Base-by-base conservation (phyloP, 2,888 invertebrate genomes). In the Pristionchus exspectatus region DNA sequence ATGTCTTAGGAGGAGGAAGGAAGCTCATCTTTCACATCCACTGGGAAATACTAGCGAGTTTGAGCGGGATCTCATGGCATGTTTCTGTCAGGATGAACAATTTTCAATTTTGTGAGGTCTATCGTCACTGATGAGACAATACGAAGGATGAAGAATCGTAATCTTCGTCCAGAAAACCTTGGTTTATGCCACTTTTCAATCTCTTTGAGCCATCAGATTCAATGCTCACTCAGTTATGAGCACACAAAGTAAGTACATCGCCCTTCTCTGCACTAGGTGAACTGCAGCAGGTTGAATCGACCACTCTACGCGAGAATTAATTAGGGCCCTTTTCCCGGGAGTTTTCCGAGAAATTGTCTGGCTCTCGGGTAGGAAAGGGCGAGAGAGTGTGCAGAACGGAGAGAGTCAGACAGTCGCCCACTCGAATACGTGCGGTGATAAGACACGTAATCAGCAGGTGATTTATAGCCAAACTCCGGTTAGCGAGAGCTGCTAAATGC, bases 21-120 rank as follows among this genome's bases (percentile, higher is more conserved):
- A 74, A 2, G 38, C 74, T 74, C 74, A 74, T 74, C 74, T 74
- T 74, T 38, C 74, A 7, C 74, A 66, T 21, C n/a, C n/a, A 27
- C 66, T n/a, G 69, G 69, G 69, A 72, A 72, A 72, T 72, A 72
- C 27, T 12, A 69, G 38, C 69, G 69, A 27, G 10, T 24, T 14
- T 27, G 66, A 12, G 66, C 10, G 7, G 27, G 24, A n/a, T 66
- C 66, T 66, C 66, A 66, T 24, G 66, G n/a, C 2, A 10, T 66
- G 7, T 38, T 38, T 38, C 38, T 38, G 38, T 38, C 38, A 5
- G 38, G 38, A 38, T 38, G 38, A 38, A 38, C 38, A 38, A 5
- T 38, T 38, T 38, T 38, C 38, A 3, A 38, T 38, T 38, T 38
- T 5, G 5, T 5, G 38, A 3, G 38, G 3, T 38, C 38, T 38